phyloP scores from a whole-genome alignment of 2,113 vertebrate genomes.

The Laticauda colubrina region DNA sequence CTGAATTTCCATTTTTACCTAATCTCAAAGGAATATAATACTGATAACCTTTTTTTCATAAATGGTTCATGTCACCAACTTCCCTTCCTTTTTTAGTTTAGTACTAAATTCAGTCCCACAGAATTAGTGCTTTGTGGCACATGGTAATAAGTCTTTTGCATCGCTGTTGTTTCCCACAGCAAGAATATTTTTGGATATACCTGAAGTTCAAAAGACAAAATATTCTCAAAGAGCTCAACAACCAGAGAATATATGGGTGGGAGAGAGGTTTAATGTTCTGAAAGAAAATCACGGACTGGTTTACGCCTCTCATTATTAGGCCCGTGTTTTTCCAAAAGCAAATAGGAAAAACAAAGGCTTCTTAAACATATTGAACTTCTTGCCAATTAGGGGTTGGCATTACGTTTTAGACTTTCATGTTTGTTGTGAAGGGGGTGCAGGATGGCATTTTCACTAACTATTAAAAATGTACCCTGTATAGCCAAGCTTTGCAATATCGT shows the following conservation, averaged over 20 bases:
- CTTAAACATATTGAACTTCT: neutral
- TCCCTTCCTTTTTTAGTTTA: neutral
- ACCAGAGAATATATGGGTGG: neutral
- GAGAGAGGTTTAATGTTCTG: neutral
- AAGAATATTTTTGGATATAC: constrained; percentile 8
- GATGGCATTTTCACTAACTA: constrained; percentile 7
- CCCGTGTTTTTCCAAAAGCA: neutral
- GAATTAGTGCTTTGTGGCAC: neutral
- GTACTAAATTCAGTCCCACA: neutral
- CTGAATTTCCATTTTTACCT: neutral
- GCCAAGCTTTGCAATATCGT: neutral
- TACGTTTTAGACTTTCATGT: neutral
- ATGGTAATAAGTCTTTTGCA: neutral
- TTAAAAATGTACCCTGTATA: constrained; percentile 16
- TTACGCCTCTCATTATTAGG: neutral
- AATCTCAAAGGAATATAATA: neutral
- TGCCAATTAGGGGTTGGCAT: neutral
- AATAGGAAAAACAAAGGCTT: neutral
- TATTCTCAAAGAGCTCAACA: constrained; percentile 19
- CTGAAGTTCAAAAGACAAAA: constrained; percentile 10
- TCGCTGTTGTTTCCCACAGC: neutral
- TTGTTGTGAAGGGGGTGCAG: neutral
- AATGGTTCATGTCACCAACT: neutral
- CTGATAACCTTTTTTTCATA: neutral
- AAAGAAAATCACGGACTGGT: neutral